phyloP scores from a whole-genome alignment of 1,140 invertebrate genomes.

The Leptinotarsa undecemlineata region DNA sequence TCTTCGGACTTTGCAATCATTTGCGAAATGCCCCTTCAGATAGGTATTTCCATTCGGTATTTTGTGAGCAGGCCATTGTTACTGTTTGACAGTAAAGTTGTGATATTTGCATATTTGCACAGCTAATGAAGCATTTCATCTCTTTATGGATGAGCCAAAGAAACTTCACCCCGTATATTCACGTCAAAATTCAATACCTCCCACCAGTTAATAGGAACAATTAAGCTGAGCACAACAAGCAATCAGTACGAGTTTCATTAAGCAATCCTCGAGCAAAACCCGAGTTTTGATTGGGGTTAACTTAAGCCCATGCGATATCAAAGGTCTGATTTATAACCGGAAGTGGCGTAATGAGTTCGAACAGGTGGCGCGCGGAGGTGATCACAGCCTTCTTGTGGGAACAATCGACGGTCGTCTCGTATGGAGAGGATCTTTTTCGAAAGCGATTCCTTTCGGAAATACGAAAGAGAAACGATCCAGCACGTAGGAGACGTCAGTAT shows the following conservation, averaged over 20 bases:
- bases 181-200: not conserved
- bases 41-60: too few relatives aligned
- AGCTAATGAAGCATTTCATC: too few relatives aligned
- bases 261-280: conserved; percentile 5
- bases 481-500: too few relatives aligned
- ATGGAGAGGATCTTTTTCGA: not conserved
- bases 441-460: not conserved
- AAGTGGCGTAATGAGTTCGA: conserved; percentile 49
- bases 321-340: conserved; percentile 49
- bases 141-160: too few relatives aligned
- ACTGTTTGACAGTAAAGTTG: too few relatives aligned
- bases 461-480: too few relatives aligned
- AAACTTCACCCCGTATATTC: too few relatives aligned
- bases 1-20: too few relatives aligned
- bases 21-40: too few relatives aligned
- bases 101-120: too few relatives aligned
- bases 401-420: not conserved
- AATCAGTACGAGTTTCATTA: conserved; percentile 8
- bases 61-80: too few relatives aligned
- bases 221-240: conserved; percentile 5
- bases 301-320: conserved; percentile 12
- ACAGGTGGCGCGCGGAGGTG: conserved; percentile 46
- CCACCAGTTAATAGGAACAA: conserved; percentile 2
- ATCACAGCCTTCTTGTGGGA: conserved; percentile 18
- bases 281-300: conserved; percentile 4